Conservation (phyloP, 1,140 invertebrate species). For the Drosophila lacertosa region DNA sequence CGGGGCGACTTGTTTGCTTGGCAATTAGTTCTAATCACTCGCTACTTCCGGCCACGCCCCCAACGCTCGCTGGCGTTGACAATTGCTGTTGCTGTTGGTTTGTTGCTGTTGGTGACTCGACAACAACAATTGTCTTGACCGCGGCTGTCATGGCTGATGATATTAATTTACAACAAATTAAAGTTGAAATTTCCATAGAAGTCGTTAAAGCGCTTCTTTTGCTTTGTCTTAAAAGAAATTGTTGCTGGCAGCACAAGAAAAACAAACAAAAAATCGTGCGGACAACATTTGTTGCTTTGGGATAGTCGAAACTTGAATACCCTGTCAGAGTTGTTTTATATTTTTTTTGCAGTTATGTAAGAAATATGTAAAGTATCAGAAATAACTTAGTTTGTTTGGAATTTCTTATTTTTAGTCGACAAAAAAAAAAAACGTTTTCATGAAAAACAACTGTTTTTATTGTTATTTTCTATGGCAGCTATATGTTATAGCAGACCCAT, state of each 20-base stretch:
- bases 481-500: too few relatives aligned
- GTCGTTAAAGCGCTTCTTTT: slow-evolving; percentile 29
- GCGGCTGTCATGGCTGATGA: slow-evolving; percentile 37
- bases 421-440: too few relatives aligned
- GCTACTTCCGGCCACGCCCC: slow-evolving; percentile 28
- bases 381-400: too few relatives aligned
- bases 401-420: too few relatives aligned
- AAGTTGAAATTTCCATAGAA: slow-evolving; percentile 43
- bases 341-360: too few relatives aligned
- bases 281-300: neutral
- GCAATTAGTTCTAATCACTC: slow-evolving; percentile 42
- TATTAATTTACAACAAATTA: slow-evolving; percentile 42
- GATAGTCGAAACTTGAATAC: too few relatives aligned
- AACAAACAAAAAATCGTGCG: neutral
- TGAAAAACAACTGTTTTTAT: too few relatives aligned
- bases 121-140: slow-evolving; percentile 33
- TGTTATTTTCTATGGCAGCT: too few relatives aligned
- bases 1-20: slow-evolving; percentile 4
- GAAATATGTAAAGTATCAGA: too few relatives aligned
- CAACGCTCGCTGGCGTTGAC: slow-evolving; percentile 1
- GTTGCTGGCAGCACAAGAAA: neutral
- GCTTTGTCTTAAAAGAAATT: slow-evolving; percentile 23
- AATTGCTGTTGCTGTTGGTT: neutral
- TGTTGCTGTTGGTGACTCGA: slow-evolving; percentile 6
- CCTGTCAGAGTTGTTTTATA: too few relatives aligned